Conservation (phyloP, 2,797 vertebrate genomes). For the Labeo calbasu region DNA sequence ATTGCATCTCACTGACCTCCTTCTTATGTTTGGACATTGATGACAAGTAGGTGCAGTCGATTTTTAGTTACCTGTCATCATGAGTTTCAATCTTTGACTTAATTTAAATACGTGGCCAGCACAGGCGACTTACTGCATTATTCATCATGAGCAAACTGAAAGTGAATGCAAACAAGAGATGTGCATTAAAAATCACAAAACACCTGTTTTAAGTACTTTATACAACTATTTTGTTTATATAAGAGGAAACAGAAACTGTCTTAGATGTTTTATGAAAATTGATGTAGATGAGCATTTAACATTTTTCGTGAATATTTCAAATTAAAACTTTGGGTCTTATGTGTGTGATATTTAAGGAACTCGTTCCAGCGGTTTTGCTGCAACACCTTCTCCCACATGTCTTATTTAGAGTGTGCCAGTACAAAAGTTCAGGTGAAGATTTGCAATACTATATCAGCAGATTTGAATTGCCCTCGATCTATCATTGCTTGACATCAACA, state of each 20-base stretch:
- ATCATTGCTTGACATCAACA: constrained; percentile 8
- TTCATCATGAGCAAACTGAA: not conserved
- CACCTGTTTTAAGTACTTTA: not conserved
- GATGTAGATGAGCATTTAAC: not conserved
- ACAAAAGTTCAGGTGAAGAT: not conserved
- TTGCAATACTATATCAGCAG: not conserved
- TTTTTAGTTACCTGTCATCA: not conserved
- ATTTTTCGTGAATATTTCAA: not conserved
- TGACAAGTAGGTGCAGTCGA: not conserved
- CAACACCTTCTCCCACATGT: not conserved
- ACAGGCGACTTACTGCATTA: not conserved
- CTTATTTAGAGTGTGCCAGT: not conserved
- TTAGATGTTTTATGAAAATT: not conserved
- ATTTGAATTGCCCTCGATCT: not conserved
- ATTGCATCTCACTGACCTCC: constrained; percentile 2
- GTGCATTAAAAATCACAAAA: not conserved
- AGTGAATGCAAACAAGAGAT: constrained; percentile 3
- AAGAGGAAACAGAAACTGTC: not conserved
- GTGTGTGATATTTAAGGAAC: not conserved
- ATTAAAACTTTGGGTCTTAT: not conserved
- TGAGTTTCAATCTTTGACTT: not conserved
- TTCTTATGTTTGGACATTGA: not conserved
- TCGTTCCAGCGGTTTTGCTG: not conserved
- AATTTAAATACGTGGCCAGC: not conserved
- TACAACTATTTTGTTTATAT: not conserved